Evolutionary conservation across 2,797 vertebrate genomes (phyloP).

Genomic region (Monodelphis domestica): DNA sequence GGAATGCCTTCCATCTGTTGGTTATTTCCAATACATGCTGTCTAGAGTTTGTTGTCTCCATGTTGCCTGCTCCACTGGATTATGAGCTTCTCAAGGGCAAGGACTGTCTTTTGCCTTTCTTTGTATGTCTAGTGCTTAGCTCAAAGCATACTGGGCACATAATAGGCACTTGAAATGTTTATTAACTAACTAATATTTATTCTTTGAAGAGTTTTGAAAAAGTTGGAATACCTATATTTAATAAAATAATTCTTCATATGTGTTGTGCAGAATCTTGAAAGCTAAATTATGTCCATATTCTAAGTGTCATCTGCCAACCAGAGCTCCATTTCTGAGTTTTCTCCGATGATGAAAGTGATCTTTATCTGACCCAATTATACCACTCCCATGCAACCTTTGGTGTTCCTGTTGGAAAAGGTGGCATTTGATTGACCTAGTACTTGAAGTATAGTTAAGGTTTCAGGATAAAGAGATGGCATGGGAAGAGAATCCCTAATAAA

Average conservation of each 20-base stretch:
- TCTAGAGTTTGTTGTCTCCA: neutral
- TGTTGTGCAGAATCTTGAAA: neutral
- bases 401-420: neutral
- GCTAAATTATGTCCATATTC: neutral
- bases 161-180: neutral
- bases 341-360: neutral
- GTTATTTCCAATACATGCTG: neutral
- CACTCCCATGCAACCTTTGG: neutral
- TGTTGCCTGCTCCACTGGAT: neutral
- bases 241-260: neutral
- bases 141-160: neutral
- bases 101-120: neutral
- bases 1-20: neutral
- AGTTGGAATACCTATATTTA: neutral
- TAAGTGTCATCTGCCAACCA: neutral
- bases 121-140: neutral
- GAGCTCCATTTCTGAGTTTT: neutral
- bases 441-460: neutral
- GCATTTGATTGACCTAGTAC: neutral
- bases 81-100: neutral
- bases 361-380: neutral
- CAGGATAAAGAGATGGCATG: neutral
- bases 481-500: neutral
- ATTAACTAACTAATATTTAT: neutral
- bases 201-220: neutral